Conservation (phyloP, 2,113 vertebrate genomes). For the Scomber japonicus region DNA sequence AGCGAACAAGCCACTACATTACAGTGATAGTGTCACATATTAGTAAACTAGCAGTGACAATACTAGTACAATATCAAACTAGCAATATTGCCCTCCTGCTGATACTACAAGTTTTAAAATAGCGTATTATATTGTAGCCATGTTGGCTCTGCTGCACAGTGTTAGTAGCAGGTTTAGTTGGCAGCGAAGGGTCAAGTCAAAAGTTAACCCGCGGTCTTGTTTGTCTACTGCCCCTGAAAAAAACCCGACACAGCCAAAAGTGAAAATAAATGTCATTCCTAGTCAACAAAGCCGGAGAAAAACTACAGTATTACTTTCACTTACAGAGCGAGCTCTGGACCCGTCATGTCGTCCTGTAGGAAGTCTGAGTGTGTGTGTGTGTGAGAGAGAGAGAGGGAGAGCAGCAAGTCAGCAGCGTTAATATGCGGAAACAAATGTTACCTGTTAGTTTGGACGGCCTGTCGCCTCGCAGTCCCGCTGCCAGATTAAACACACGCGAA, state of each 20-base stretch:
- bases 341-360: slow-evolving; percentile 64
- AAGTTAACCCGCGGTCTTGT: slow-evolving; percentile 9
- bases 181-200: neutral
- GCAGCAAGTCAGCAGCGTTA: neutral
- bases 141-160: neutral
- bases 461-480: slow-evolving; percentile 33
- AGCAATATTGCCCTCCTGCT: neutral
- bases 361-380: slow-evolving; percentile 4
- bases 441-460: slow-evolving; percentile 66
- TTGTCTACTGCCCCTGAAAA: neutral
- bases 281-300: slow-evolving; percentile 25
- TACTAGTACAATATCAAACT: too few species aligned
- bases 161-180: neutral
- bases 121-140: too few species aligned
- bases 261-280: slow-evolving; percentile 69
- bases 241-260: slow-evolving; percentile 62
- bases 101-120: neutral
- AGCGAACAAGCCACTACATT: neutral
- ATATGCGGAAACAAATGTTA: slow-evolving; percentile 75
- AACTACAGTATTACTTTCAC: slow-evolving; percentile 66
- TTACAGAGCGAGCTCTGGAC: slow-evolving; percentile 35
- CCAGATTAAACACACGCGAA: neutral
- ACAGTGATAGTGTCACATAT: neutral
- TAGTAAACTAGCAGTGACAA: neutral
- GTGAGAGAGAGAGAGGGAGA: neutral